These are phyloP conservation scores for Xerus inauris DNA, from an alignment of 2,113 vertebrate species.

Conservation along the genomic window DNA sequence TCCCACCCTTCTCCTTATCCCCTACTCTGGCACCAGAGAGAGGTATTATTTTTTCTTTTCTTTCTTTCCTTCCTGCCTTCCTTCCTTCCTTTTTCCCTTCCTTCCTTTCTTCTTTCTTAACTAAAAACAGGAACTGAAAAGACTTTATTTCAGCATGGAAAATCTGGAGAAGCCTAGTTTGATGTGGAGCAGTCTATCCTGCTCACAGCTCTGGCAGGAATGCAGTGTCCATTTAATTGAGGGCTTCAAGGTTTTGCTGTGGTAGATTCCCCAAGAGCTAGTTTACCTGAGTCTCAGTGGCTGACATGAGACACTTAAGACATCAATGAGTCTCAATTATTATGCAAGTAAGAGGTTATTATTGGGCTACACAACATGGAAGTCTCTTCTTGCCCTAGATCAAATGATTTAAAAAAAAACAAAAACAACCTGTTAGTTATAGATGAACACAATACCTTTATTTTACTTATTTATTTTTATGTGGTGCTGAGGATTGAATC, in stretches of 20 bases:
- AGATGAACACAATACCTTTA: too few relatives aligned
- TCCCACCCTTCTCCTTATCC: not conserved
- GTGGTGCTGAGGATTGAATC: too few relatives aligned
- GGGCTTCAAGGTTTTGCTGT: too few relatives aligned
- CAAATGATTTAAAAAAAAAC: not conserved
- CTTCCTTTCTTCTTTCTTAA: too few relatives aligned
- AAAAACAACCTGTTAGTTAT: too few relatives aligned
- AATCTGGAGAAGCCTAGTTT: not conserved
- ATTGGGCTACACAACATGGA: too few relatives aligned
- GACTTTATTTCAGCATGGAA: not conserved
- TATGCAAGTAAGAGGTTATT: not conserved
- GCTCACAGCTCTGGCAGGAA: too few relatives aligned
- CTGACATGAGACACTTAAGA: not conserved
- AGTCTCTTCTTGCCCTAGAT: not conserved
- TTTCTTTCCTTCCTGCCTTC: too few relatives aligned
- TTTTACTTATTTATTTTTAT: too few relatives aligned
- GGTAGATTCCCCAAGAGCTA: too few relatives aligned
- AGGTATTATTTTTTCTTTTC: not conserved
- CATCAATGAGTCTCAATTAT: not conserved
- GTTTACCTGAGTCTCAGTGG: not conserved
- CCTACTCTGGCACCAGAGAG: not conserved
- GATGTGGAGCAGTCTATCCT: too few relatives aligned
- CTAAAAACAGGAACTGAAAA: not conserved
- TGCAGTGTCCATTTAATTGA: not conserved
- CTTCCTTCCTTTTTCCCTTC: too few relatives aligned